Conservation (phyloP, 2,797 vertebrate genomes). For the Enteromius fasciolatus region DNA sequence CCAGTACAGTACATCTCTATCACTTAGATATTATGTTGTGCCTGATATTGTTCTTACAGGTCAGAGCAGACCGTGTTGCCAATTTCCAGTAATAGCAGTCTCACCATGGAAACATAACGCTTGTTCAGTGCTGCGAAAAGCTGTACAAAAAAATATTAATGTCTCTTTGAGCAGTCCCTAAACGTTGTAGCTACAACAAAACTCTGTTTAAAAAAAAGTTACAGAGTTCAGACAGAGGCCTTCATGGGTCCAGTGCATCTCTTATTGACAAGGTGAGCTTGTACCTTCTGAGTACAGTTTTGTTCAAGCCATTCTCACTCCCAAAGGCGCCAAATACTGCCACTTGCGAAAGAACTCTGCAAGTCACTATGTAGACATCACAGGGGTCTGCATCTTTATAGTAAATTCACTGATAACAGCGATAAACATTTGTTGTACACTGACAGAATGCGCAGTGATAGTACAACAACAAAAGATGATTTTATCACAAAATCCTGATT, state of each 20-base stretch:
- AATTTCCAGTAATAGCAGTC: slow-evolving; percentile 38
- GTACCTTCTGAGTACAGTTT: slow-evolving; percentile 53
- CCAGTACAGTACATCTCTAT: slow-evolving; percentile 33
- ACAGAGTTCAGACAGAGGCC: slow-evolving; percentile 1
- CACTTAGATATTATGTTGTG: slow-evolving; percentile 46
- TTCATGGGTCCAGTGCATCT: slow-evolving; percentile 1
- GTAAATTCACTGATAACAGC: neutral
- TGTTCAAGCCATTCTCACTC: slow-evolving; percentile 56
- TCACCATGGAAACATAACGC: slow-evolving; percentile 31
- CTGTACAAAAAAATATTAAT: slow-evolving; percentile 10
- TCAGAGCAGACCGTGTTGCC: slow-evolving; percentile 36
- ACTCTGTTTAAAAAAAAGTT: neutral
- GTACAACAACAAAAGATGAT: neutral
- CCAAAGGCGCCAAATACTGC: neutral
- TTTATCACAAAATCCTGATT: neutral
- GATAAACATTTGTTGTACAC: neutral
- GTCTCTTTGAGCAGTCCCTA: slow-evolving; percentile 1
- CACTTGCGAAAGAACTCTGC: neutral
- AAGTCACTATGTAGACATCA: neutral
- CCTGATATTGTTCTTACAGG: slow-evolving; percentile 46
- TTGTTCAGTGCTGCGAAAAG: slow-evolving; percentile 11
- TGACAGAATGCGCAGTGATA: neutral
- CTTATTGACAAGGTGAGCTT: slow-evolving; percentile 25
- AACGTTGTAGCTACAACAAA: neutral
- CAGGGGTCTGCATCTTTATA: neutral